Base-by-base conservation (phyloP, 2,888 invertebrate species). In the Coleophora flavipennella region DNA sequence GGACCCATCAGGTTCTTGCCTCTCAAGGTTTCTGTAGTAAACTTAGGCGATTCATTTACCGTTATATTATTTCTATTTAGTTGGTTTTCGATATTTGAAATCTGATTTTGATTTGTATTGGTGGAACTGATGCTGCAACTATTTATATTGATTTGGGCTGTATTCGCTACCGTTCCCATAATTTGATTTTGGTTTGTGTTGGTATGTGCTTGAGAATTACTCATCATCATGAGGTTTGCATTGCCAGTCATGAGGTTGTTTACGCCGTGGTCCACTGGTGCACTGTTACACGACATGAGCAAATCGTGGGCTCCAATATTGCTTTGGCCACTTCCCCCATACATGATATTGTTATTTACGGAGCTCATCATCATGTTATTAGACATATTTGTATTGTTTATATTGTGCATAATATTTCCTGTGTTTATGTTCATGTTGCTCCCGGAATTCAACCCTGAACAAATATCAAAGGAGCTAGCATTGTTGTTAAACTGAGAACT, bases 1-100 rank as follows among this genome's bases (percentile, higher is more conserved):
- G 79, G 67, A 4, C 75, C 76, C 70, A 83, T 79, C 32, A 81
- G 62, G 55, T 69, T 80, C 50, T 84, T 84, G n/a, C 72, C 69
- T 57, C 84, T 67, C 39, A 78, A 52, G 20, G 67, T 52, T 49
- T 84, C 84, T 56, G 70, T 79, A 4, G 62, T 45, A 42, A 76
- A 84, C 47, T 84, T 84, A 10, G 76, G 59, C 33, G 75, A 49
- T 33, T 83, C 83, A 46, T 68, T 75, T 8, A 73, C 67, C 35
- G 68, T 45, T 43, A 80, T 61, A 42, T 57, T 68, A 46, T 58
- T 62, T 56, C 80, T 69, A 44, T 68, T 77, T 33, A 79, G 59
- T 57, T 72, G 73, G 48, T 52, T 69, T 35, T 84, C 83, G 43
- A 80, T 59, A 45, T 66, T 77, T 12, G 64, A 44, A 31, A 81